These are phyloP conservation scores for Lampropteryx suffumata DNA, from an alignment of 2,888 invertebrate species.

Conservation along the genomic window DNA sequence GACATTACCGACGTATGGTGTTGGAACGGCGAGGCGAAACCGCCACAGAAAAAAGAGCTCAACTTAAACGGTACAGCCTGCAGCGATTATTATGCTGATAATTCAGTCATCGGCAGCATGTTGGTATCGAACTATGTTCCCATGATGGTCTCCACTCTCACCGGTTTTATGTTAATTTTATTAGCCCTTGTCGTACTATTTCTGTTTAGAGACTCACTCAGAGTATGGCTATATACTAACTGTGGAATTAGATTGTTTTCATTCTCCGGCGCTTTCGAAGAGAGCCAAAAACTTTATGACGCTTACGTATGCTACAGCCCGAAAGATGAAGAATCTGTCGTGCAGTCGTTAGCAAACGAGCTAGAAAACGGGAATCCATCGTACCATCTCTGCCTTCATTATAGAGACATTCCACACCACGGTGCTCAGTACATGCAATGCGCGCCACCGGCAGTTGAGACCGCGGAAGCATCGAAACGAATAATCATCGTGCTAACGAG, in stretches of 20 bases:
- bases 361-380: slow-evolving; percentile 91
- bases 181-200: slow-evolving; percentile 90
- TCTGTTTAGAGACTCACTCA: slow-evolving; percentile 92
- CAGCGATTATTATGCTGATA: slow-evolving; percentile 93
- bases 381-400: slow-evolving; percentile 93
- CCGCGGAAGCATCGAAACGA: slow-evolving; percentile 93
- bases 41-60: slow-evolving; percentile 89
- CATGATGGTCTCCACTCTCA: slow-evolving; percentile 90
- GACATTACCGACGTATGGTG: slow-evolving; percentile 92
- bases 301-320: slow-evolving; percentile 96
- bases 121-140: slow-evolving; percentile 93
- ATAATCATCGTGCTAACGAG: slow-evolving; percentile 94
- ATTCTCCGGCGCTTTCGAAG: slow-evolving; percentile 87
- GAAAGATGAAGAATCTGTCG: slow-evolving; percentile 94
- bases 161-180: slow-evolving; percentile 89
- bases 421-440: slow-evolving; percentile 88
- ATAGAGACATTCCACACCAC: slow-evolving; percentile 91
- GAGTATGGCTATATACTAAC: slow-evolving; percentile 93
- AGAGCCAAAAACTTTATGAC: slow-evolving; percentile 93
- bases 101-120: slow-evolving; percentile 91
- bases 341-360: slow-evolving; percentile 92
- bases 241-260: slow-evolving; percentile 93
- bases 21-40: slow-evolving; percentile 88
- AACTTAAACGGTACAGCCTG: slow-evolving; percentile 93
- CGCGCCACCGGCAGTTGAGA: slow-evolving; percentile 90